phyloP scores from a whole-genome alignment of 30 jellyfish, hydroid and myxozoan species.

The Cassiopea xamachana region DNA sequence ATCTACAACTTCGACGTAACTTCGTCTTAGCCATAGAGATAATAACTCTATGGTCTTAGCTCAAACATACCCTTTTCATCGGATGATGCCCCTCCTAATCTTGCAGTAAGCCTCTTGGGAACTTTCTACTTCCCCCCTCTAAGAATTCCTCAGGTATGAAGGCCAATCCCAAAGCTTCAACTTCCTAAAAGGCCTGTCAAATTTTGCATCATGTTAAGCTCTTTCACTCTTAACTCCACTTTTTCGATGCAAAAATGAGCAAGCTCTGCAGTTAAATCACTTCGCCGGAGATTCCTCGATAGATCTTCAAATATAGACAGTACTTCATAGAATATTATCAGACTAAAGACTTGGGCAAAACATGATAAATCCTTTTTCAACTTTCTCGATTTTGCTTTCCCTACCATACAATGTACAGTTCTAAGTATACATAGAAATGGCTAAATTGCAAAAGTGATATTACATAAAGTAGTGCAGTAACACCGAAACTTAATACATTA shows the following conservation, averaged over 20 bases:
- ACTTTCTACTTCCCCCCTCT: slow-evolving; percentile 10
- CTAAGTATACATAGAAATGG: too few species aligned
- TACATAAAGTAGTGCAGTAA: too few species aligned
- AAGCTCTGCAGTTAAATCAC: slow-evolving; percentile 18
- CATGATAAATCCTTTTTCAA: not conserved
- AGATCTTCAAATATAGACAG: slow-evolving; percentile 24
- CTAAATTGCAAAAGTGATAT: too few species aligned
- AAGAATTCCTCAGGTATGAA: slow-evolving; percentile 15
- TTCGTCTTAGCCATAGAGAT: too few species aligned
- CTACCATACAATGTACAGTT: not conserved
- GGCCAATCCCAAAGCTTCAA: not conserved
- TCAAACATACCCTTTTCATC: slow-evolving; percentile 15
- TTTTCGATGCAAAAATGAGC: slow-evolving; percentile 13
- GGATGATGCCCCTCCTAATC: slow-evolving; percentile 28
- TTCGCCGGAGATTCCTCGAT: slow-evolving; percentile 18
- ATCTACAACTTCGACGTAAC: slow-evolving; percentile 17
- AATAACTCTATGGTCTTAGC: slow-evolving; percentile 1
- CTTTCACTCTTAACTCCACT: slow-evolving; percentile 21
- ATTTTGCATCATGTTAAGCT: slow-evolving; percentile 17
- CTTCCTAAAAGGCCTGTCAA: slow-evolving; percentile 25
- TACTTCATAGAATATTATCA: slow-evolving; percentile 10
- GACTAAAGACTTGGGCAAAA: slow-evolving; percentile 8
- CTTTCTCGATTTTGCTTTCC: slow-evolving; percentile 10
- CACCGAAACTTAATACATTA: too few species aligned
- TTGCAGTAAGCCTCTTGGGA: slow-evolving; percentile 30